Evolutionary conservation across 2,797 vertebrate genomes (phyloP), one percentile per base, ranked within the genome.

Genomic region (Aratinga solstitialis): DNA sequence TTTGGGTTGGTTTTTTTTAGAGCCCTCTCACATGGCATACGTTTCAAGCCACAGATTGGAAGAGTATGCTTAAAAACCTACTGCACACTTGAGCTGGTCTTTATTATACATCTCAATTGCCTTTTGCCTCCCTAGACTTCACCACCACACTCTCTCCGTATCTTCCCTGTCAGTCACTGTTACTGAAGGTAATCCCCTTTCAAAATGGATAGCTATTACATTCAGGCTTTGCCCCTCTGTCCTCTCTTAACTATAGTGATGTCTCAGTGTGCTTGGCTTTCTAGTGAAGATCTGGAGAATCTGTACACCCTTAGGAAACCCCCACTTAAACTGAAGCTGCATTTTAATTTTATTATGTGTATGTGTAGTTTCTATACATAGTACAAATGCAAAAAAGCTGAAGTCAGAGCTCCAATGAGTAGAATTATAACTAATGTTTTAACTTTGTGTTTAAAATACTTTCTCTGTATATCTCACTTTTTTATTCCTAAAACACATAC

Each of bases 401-500:
- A 73, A 76, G 16, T 22, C 26, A 69, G 24, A 89, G 0, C 10
- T 91, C 74, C 69, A 81, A 20, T 63, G 23, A 71, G 13, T 62
- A 58, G 42, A 18, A 26, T 76, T 91, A 47, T 20, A 62, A 62
- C n/a, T 29, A 16, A 32, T 53, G 63, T 36, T 86, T 74, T 26
- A 61, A 63, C 9, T 51, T 75, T 7, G 30, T 43, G 13, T 86
- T 74, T 69, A 62, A 48, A 62, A 45, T 29, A 24, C 4, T 84
- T 73, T n/a, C 8, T 61, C 13, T 47, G 1, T 47, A 1, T 56
- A n/a, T 30, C 3, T 77, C 30, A 21, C n/a, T 4, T 34, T 47
- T 69, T 72, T 65, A 30, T 71, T 80, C 68, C 58, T 61, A 21
- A 75, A 91, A 85, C 63, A 91, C 59, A 30, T 54, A 86, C 38